Conservation (phyloP, 2,113 vertebrate species). For the Neogale vison region DNA sequence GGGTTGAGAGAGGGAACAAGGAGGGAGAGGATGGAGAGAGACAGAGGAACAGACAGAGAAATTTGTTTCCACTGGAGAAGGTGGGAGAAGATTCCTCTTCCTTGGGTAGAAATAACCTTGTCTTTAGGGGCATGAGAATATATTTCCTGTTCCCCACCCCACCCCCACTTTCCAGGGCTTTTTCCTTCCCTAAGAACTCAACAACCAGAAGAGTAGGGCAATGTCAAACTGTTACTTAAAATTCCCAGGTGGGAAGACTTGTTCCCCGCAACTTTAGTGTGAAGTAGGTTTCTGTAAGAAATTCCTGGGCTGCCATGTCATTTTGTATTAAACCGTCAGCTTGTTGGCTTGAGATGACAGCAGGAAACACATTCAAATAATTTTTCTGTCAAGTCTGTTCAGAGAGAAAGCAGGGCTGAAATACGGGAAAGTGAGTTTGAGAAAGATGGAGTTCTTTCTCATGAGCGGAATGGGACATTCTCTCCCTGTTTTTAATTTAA, state of each 20-base stretch:
- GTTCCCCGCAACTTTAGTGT: neutral
- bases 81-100: neutral
- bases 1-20: neutral
- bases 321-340: conserved; percentile 53
- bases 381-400: conserved; percentile 62
- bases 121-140: neutral
- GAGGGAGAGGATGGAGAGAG: neutral
- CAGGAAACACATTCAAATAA: conserved; percentile 60
- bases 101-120: neutral
- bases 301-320: conserved; percentile 56
- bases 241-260: conserved; percentile 32
- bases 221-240: neutral
- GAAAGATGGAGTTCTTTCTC: neutral
- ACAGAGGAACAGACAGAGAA: neutral
- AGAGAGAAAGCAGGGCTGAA: conserved; percentile 54
- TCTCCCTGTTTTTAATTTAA: conserved; percentile 64
- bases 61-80: neutral
- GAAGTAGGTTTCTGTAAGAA: conserved; percentile 22
- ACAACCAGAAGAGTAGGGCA: neutral
- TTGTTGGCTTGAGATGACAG: conserved; percentile 67
- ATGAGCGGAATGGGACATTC: conserved; percentile 6
- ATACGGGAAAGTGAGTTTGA: neutral
- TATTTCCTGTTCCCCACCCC: neutral
- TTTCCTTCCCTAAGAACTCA: neutral
- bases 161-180: neutral